Conservation (phyloP, 30 jellyfish, hydroid and myxozoan genomes). For the Phacellophora camtschatica region DNA sequence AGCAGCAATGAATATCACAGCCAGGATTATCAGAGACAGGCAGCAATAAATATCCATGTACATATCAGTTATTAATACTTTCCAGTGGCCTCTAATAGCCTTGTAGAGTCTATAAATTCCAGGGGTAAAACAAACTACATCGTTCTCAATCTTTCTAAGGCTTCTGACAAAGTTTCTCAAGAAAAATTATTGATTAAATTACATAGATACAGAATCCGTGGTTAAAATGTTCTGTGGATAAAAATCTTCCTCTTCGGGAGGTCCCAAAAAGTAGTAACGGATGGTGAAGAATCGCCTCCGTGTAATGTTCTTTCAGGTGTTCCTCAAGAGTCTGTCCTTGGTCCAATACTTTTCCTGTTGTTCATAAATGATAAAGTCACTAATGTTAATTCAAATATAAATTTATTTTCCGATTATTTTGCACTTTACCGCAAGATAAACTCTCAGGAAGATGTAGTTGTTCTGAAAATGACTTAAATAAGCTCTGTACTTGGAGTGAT, state of each 20-base stretch:
- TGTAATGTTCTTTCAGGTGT: slow-evolving; percentile 40
- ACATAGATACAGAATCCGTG: slow-evolving; percentile 25
- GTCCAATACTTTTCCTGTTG: slow-evolving; percentile 17
- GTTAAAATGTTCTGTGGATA: slow-evolving; percentile 15
- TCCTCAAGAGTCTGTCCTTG: slow-evolving; percentile 61
- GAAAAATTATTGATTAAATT: slow-evolving; percentile 18
- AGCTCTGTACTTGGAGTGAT: slow-evolving; percentile 34
- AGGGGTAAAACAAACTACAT: slow-evolving; percentile 25
- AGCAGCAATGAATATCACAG: background rate
- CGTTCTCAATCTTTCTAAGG: slow-evolving; percentile 31
- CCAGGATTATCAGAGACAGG: slow-evolving; percentile 14
- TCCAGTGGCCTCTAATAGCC: slow-evolving; percentile 6
- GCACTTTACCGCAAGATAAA: slow-evolving; percentile 29
- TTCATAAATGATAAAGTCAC: slow-evolving; percentile 28
- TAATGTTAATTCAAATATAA: slow-evolving; percentile 11
- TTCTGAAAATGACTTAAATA: slow-evolving; percentile 9
- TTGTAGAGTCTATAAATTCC: slow-evolving; percentile 20
- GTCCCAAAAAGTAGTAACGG: slow-evolving; percentile 50
- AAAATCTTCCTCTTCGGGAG: slow-evolving; percentile 39
- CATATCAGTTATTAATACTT: slow-evolving; percentile 33
- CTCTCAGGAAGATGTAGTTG: slow-evolving; percentile 28
- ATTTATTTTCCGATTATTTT: slow-evolving; percentile 26
- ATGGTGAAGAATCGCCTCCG: slow-evolving; percentile 33
- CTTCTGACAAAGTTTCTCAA: slow-evolving; percentile 51
- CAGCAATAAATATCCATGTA: slow-evolving; percentile 13